phyloP scores from a whole-genome alignment of 2,888 invertebrate species.

The Oscheius sp. region DNA sequence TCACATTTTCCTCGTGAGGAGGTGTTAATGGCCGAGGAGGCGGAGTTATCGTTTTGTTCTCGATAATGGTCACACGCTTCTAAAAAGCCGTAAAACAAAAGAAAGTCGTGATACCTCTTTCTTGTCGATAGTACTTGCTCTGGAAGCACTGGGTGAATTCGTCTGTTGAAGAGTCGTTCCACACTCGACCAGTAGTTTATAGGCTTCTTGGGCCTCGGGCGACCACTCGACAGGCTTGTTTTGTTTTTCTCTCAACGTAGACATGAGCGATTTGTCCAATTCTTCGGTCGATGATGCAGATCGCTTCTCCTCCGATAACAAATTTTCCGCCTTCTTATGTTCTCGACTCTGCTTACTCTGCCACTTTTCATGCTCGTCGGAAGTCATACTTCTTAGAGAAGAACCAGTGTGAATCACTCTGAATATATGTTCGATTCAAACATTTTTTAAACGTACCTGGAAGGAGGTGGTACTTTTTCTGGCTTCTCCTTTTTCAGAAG shows the following conservation, averaged over 20 bases:
- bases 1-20: slow-evolving; percentile 41
- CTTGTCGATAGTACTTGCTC: slow-evolving; percentile 4
- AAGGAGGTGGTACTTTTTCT: neutral
- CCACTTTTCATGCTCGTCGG: slow-evolving; percentile 41
- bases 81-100: neutral
- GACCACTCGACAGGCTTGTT: slow-evolving; percentile 48
- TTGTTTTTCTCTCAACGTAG: slow-evolving; percentile 9
- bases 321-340: slow-evolving; percentile 41
- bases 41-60: slow-evolving; percentile 36
- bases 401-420: slow-evolving; percentile 4
- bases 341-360: slow-evolving; percentile 47
- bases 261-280: slow-evolving; percentile 10
- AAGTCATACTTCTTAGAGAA: slow-evolving; percentile 39
- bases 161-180: slow-evolving; percentile 61
- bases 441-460: slow-evolving; percentile 47
- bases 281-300: neutral
- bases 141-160: slow-evolving; percentile 42
- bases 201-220: slow-evolving; percentile 83
- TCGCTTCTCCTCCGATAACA: slow-evolving; percentile 30
- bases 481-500: slow-evolving; percentile 12
- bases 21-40: slow-evolving; percentile 49
- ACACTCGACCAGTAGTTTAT: slow-evolving; percentile 87
- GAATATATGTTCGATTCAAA: neutral
- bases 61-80: slow-evolving; percentile 30
- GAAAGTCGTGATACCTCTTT: slow-evolving; percentile 21